Base-by-base conservation (phyloP, 1,140 invertebrate species). In the Riptortus pedestris region DNA sequence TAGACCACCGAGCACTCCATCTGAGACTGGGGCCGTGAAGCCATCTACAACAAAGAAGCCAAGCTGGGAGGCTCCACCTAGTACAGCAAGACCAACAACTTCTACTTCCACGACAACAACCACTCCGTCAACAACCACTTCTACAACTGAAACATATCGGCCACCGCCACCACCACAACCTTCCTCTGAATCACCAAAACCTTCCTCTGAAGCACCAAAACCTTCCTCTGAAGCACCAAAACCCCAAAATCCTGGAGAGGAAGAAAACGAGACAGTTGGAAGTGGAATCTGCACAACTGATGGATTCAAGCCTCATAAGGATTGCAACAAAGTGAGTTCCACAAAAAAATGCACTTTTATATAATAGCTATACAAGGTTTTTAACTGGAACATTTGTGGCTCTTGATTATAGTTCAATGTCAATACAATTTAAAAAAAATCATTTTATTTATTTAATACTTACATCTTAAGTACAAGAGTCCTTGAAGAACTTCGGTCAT, bases 241-340 rank as follows among this genome's bases (percentile, higher is more conserved):
- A 4, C 4, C 16, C 5, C n/a, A 57, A 11, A 33, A 9, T 18
- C 58, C 28, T 48, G 18, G 27, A 31, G 33, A 77, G 59, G 75
- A 81, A 18, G 31, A 38, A 7, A 38, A 38, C 14, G 31, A 38
- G 14, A 14, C 51, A 24, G 22, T 47, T 18, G 51, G 26, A 18
- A 55, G 24, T 18, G 26, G 14, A 79, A 80, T 45, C 67, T 83
- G 79, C 65, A 73, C 73, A 22, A 74, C 79, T 60, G 76, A 80
- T 47, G 84, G 87, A 69, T 87, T 81, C 71, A 74, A 86, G 66
- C 78, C 85, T 5, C 81, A 86, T 71, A 78, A 81, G 69, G 79
- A 86, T 62, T 85, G 85, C 66, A 65, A 73, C 67, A 78, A 81
- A 74, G 82, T 83, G 76, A 71, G 68, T 70, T 5, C 48, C n/a